A percentile compares a stretch with the other conserved stretches of the same genome.
phyloP scores from a whole-genome alignment of 2,797 vertebrate genomes.

The Chloroceryle amazona region DNA sequence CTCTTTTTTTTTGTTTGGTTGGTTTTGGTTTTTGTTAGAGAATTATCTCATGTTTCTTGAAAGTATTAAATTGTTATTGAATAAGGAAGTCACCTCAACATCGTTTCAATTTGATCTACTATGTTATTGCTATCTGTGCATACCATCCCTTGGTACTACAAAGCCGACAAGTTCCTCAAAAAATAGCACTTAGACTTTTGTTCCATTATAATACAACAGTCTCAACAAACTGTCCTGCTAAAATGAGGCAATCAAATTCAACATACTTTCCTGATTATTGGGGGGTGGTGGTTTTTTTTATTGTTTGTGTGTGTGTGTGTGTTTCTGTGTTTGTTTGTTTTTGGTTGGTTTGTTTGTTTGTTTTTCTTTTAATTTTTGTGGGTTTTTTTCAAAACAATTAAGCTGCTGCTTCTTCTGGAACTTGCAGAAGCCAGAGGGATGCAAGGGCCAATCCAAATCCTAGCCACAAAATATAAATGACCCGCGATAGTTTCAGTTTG shows the following conservation, averaged over 20 bases:
- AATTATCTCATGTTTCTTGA: not conserved
- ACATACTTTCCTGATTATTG: not conserved
- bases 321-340: not conserved
- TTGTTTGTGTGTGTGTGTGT: too few relatives aligned
- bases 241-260: not conserved
- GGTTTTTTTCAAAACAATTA: not conserved
- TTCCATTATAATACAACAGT: not conserved
- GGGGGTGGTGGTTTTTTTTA: not conserved
- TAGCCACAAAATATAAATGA: not conserved
- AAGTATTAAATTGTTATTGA: not conserved
- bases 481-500: not conserved
- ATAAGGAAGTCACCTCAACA: not conserved
- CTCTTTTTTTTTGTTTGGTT: too few relatives aligned
- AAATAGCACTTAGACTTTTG: not conserved
- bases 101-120: not conserved
- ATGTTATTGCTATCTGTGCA: rapidly evolving
- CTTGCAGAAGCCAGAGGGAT: rapidly evolving
- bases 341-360: not conserved
- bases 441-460: not conserved
- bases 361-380: not conserved
- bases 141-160: too few relatives aligned
- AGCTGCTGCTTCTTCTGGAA: not conserved
- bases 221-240: not conserved
- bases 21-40: too few relatives aligned
- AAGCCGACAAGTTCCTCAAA: not conserved